Percentiles rank a stretch among this genome's conserved stretches.
phyloP scores from a whole-genome alignment of 1,140 invertebrate genomes.

The Aphelinus certus region DNA sequence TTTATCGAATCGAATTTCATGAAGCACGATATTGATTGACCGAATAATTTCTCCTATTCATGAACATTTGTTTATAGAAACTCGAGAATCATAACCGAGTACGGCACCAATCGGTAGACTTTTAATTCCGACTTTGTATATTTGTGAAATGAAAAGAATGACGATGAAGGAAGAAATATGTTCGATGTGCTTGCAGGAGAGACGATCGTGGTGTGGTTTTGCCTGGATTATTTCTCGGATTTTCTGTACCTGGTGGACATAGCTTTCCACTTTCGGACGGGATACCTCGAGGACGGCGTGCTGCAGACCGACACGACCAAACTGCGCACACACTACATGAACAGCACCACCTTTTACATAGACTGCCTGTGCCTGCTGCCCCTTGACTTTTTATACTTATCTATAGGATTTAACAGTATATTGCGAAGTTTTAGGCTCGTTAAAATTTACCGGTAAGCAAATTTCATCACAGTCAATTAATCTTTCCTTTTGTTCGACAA shows the following conservation, averaged over 20 bases:
- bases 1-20: too few species aligned
- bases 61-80: too few species aligned
- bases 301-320: conserved; percentile 94
- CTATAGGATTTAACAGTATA: conserved; percentile 97
- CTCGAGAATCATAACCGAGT: neutral
- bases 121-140: too few species aligned
- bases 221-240: conserved; percentile 95
- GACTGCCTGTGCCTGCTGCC: conserved; percentile 97
- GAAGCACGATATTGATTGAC: too few species aligned
- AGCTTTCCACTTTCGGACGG: conserved; percentile 96
- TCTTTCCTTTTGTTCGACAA: neutral
- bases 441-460: conserved; percentile 87
- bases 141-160: too few species aligned
- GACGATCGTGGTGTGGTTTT: conserved; percentile 94
- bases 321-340: conserved; percentile 96
- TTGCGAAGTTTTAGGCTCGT: conserved; percentile 95
- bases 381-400: conserved; percentile 97
- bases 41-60: too few species aligned
- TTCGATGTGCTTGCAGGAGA: conserved; percentile 70
- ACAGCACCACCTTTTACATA: conserved; percentile 98
- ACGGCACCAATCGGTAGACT: too few species aligned
- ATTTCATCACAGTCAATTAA: conserved; percentile 1
- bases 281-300: conserved; percentile 95
- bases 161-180: neutral
- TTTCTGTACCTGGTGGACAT: conserved; percentile 96